Evolutionary conservation across 2,888 invertebrate genomes (phyloP).

Genomic region (Coelinius sp.): DNA sequence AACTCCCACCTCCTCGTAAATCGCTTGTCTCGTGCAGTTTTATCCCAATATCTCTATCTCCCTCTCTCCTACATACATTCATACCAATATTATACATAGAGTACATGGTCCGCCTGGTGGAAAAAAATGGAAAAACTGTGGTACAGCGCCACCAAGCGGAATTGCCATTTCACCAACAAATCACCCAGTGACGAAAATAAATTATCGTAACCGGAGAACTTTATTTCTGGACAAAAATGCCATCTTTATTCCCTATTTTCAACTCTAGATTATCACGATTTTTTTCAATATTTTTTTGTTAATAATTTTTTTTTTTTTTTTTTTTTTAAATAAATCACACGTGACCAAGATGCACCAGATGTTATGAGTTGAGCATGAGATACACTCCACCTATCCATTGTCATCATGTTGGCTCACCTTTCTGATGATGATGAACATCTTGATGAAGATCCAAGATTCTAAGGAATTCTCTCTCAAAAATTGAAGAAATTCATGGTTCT

Average conservation of each 20-base stretch:
- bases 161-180: neutral
- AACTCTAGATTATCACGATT: too few species aligned
- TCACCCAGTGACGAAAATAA: slow-evolving; percentile 59
- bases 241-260: slow-evolving; percentile 58
- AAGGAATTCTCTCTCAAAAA: too few species aligned
- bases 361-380: too few species aligned
- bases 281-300: too few species aligned
- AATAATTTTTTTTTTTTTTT: too few species aligned
- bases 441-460: too few species aligned
- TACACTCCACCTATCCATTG: too few species aligned
- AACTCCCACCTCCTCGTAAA: slow-evolving; percentile 17
- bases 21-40: slow-evolving; percentile 28
- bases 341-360: too few species aligned
- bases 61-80: neutral
- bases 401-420: too few species aligned
- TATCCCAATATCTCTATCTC: slow-evolving; percentile 8
- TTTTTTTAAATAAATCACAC: too few species aligned
- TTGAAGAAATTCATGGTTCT: too few species aligned
- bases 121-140: neutral
- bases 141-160: slow-evolving; percentile 9
- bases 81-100: neutral
- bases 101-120: neutral
- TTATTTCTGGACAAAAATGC: slow-evolving; percentile 64
- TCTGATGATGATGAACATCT: too few species aligned
- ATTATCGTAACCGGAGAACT: slow-evolving; percentile 66